A percentile compares a stretch with the other conserved stretches of the same genome.
Evolutionary conservation across 2,888 invertebrate genomes (phyloP).

Genomic region (Psylliodes chrysocephalus): DNA sequence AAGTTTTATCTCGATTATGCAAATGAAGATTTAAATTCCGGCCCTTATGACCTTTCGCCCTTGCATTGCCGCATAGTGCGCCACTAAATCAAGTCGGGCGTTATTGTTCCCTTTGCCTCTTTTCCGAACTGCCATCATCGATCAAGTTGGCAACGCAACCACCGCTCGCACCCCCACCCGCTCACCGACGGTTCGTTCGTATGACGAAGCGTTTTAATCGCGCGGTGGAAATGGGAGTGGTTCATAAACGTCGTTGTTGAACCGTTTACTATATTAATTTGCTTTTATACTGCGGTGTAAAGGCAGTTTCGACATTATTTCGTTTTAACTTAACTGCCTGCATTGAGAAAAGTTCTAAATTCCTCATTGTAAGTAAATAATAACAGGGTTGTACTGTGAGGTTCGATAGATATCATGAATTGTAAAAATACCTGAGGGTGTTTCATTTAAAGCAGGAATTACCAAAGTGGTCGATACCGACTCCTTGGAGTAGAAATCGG

Average conservation of each 20-base stretch:
- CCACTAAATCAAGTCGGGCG: not conserved
- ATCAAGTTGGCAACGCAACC: slow-evolving; percentile 7
- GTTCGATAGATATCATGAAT: too few species aligned
- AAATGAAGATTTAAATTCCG: not conserved
- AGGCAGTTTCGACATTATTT: too few species aligned
- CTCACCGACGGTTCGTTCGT: not conserved
- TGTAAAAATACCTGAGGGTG: too few species aligned
- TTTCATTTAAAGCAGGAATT: too few species aligned
- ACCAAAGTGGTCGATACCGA: too few species aligned
- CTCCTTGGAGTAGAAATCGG: too few species aligned
- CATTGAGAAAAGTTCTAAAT: too few species aligned
- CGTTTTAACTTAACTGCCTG: too few species aligned
- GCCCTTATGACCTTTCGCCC: slow-evolving; percentile 1
- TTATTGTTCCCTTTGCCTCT: slow-evolving; percentile 4
- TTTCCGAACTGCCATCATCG: slow-evolving; percentile 2
- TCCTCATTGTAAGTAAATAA: too few species aligned
- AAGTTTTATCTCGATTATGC: not conserved
- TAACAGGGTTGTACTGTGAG: too few species aligned
- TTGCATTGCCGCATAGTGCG: slow-evolving; percentile 3
- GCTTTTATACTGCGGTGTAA: too few species aligned
- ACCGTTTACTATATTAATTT: slow-evolving; percentile 18
- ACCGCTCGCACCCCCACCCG: not conserved
- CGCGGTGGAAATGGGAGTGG: slow-evolving; percentile 27
- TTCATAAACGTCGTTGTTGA: slow-evolving; percentile 37
- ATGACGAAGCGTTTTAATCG: slow-evolving; percentile 1